A percentile compares a stretch with the other conserved stretches of the same genome.
phyloP scores from a whole-genome alignment of 2,113 vertebrate genomes.

The Varanus salvator region DNA sequence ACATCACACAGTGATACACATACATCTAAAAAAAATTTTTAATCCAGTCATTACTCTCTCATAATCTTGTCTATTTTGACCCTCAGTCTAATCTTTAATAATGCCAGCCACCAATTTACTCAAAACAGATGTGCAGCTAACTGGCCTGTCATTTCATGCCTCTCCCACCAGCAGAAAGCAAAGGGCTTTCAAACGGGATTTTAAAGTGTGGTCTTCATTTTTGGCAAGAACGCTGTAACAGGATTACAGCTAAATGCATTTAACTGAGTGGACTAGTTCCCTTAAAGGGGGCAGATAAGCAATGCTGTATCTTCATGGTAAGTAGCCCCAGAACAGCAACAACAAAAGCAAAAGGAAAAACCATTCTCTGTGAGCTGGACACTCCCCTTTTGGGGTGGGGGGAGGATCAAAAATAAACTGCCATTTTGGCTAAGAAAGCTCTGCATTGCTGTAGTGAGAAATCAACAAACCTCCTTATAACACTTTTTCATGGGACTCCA shows the following conservation, averaged over 20 bases:
- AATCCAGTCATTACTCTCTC: neutral
- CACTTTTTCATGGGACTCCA: neutral
- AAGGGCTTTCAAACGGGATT: neutral
- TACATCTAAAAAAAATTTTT: no score
- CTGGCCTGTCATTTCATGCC: neutral
- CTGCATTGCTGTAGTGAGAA: neutral
- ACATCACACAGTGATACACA: no score
- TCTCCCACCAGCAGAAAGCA: neutral
- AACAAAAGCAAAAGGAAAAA: neutral
- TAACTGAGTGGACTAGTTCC: neutral
- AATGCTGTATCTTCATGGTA: neutral
- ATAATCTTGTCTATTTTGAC: neutral
- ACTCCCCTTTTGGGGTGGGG: no score
- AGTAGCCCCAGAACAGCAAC: no score
- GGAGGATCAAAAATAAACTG: neutral
- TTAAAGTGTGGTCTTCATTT: neutral
- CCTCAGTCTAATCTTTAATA: neutral
- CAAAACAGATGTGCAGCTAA: neutral
- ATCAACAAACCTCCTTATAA: neutral
- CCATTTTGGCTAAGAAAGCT: neutral
- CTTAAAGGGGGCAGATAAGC: neutral
- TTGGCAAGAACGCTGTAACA: neutral
- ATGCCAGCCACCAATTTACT: neutral
- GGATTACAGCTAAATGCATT: neutral
- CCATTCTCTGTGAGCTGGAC: neutral